These are phyloP conservation scores for Pholis gunnellus DNA, from an alignment of 2,113 vertebrate genomes.

Conservation along the genomic window DNA sequence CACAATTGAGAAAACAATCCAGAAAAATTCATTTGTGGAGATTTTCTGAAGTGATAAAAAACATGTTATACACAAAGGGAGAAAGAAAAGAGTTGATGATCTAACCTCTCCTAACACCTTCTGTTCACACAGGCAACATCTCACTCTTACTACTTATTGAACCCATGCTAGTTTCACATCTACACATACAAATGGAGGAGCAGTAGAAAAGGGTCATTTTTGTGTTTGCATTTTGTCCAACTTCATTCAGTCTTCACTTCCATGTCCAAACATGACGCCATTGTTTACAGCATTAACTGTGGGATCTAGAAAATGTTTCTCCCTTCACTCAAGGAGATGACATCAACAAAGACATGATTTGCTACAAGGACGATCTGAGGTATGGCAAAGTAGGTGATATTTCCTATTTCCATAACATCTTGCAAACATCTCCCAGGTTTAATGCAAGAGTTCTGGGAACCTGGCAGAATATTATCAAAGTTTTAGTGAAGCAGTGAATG, in stretches of 20 bases:
- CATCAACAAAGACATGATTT: constrained; percentile 19
- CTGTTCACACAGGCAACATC: constrained; percentile 39
- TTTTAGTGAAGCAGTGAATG: background rate
- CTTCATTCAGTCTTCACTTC: constrained; percentile 14
- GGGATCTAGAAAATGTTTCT: background rate
- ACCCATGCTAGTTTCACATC: constrained; percentile 41
- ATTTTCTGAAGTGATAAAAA: constrained; percentile 8
- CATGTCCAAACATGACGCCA: background rate
- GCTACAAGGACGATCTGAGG: constrained; percentile 26
- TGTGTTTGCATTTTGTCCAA: background rate
- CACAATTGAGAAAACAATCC: background rate
- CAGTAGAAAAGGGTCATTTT: background rate
- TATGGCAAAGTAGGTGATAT: constrained; percentile 42
- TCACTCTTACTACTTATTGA: constrained; percentile 18
- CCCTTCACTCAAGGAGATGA: background rate
- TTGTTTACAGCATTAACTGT: constrained; percentile 28
- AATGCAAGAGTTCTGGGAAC: constrained; percentile 15
- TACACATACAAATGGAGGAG: constrained; percentile 34
- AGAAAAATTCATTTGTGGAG: background rate
- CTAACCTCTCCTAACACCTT: background rate
- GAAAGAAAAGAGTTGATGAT: background rate
- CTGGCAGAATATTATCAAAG: constrained; percentile 14
- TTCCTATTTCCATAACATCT: background rate
- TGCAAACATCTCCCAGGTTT: constrained; percentile 1
- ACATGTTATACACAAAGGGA: constrained; percentile 19